Evolutionary conservation across 2,888 invertebrate genomes (phyloP), one percentile per base, ranked within the genome.

Genomic region (Sylvicola cinctus): DNA sequence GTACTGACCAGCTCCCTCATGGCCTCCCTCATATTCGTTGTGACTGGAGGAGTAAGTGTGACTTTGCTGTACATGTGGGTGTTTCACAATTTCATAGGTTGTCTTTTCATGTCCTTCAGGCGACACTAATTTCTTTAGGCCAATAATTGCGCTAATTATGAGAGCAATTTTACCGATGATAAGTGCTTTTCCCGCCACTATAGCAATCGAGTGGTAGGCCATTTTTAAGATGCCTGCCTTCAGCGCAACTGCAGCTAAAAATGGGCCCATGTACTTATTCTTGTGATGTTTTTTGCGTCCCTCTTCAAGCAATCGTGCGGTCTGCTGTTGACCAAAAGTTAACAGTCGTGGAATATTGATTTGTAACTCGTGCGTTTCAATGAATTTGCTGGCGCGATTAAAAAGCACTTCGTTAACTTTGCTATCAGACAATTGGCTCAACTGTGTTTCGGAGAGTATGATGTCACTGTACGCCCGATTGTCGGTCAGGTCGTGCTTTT

Each of bases 81-180:
- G 76, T 52, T 83, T 83, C 35, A 84, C 74, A 43, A 84, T 80
- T 57, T 84, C 83, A 43, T 81, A 76, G 4, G 81, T 81, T 1
- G 80, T 81, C 54, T 79, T 79, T 46, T 80, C 77, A 38, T 73
- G 68, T 13, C 70, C 68, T 40, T 73, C 75, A 33, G 64, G 63
- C 5, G 70, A 68, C 17, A 83, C 69, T 23, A 84, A 60, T 46
- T 81, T 80, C 62, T 83, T 83, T 35, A 84, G 58, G 1, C 78
- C 83, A 43, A 84, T 72, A 41, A 84, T 75, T 15, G 74, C 74
- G 40, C 78, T 76, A 36, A 84, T 61, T 37, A 83, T 62, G 20
- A 85, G 58, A 17, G 84, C 84, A 51, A 84, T 77, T 62, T 85
- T 85, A 45, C 83, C 80, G 45, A 84, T 72, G 35, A 83, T 63